phyloP scores from a whole-genome alignment of 1,140 invertebrate genomes.

The Diabrotica undecimpunctata region DNA sequence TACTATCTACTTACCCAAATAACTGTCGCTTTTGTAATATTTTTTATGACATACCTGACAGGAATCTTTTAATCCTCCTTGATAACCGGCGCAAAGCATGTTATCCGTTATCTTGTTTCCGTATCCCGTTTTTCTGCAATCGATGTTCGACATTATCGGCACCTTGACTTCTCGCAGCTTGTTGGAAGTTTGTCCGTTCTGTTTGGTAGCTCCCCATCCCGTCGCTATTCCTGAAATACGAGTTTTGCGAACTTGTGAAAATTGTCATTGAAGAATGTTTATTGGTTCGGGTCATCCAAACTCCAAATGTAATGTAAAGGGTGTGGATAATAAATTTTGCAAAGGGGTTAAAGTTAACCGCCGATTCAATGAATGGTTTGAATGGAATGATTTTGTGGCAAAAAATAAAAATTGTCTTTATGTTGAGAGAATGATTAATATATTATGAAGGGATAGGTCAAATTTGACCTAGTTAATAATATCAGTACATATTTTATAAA shows the following conservation, averaged over 20 bases:
- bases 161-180: conserved; percentile 61
- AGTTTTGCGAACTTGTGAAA: conserved; percentile 1
- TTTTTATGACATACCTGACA: conserved; percentile 58
- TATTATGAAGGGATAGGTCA: too few species aligned
- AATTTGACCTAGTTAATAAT: too few species aligned
- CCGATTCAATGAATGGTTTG: too few species aligned
- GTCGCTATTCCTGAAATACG: conserved; percentile 53
- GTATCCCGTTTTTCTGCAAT: conserved; percentile 66
- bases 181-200: conserved; percentile 54
- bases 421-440: too few species aligned
- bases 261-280: not conserved
- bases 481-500: too few species aligned
- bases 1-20: too few species aligned
- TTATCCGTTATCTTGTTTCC: conserved; percentile 74
- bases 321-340: too few species aligned
- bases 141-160: conserved; percentile 68
- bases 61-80: conserved; percentile 70
- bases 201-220: conserved; percentile 63
- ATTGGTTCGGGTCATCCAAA: too few species aligned
- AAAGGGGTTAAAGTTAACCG: too few species aligned
- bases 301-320: too few species aligned
- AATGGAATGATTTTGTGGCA: too few species aligned
- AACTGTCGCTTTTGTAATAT: not conserved
- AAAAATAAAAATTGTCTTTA: too few species aligned
- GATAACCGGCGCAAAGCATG: conserved; percentile 81